Evolutionary conservation across 2,888 invertebrate species (phyloP), one percentile per base, ranked within the genome.

Genomic region (Carabus problematicus): DNA sequence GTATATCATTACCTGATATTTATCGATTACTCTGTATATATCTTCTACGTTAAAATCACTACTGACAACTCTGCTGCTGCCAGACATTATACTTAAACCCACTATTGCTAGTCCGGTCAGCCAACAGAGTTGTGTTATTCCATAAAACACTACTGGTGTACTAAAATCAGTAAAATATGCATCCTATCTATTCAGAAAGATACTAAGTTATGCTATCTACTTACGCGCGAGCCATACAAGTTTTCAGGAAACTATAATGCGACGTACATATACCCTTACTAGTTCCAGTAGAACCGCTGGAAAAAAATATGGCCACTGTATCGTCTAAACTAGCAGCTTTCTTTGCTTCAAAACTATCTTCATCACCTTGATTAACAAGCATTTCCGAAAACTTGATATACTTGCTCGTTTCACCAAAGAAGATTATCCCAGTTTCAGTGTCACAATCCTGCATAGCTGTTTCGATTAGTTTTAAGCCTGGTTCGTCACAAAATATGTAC

Each of bases 371-470:
- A 6, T 6, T 14, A 12, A 12, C 14, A 12, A 45, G 45, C 11
- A 45, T 4, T 12, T 45, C 14, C 14, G n/a, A 4, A 45, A 45
- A 45, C 14, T 11, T 11, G 7, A 45, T 45, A 45, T 45, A 14
- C 7, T 45, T 45, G 11, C 45, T 45, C 14, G 45, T 45, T 45
- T 45, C 45, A 3, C 45, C 45, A 45, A 45, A 45, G 14, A 45
- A 11, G 14, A 45, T 14, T 45, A 45, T 12, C 14, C 7, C 7
- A 12, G 45, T 14, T 3, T 45, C 45, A 12, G 7, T 12, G 14
- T 45, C 7, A 3, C 11, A 45, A 12, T 45, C 45, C 45, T 45
- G 11, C 2, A 45, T 12, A 12, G 45, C 2, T 12, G 11, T 45
- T 6, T 45, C 45, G 2, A 45, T 45, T 45, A 14, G 11, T 45